Base-by-base conservation (phyloP, 2,888 invertebrate species). In the Nemapogon koenigi region DNA sequence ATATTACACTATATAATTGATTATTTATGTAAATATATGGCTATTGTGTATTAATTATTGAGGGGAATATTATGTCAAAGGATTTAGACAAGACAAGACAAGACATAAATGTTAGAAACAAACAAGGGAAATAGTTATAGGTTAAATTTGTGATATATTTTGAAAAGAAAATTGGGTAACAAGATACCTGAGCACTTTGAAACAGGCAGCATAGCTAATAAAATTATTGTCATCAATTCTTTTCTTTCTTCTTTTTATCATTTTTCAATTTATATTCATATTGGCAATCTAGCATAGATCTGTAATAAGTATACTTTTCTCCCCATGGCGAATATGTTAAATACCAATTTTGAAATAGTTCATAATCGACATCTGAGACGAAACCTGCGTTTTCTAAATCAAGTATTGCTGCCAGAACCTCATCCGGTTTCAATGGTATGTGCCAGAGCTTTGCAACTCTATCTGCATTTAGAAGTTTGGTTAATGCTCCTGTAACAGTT, bases 321-420 rank as follows among this genome's bases (percentile, higher is more conserved):
- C 65, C 70, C 61, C 58, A 70, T 2, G 60, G 62, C 3, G 62
- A 71, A 49, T 59, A 70, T 15, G 52, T 53, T 38, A 50, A 47
- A 48, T 82, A 83, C 81, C 82, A 84, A 29, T 71, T 59, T 27
- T 53, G 51, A 41, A 62, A 83, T 55, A 82, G 70, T 4, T 68
- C 62, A 41, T 61, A 66, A 26, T 81, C 82, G 8, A 61, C 55
- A 8, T 62, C 57, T 16, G 69, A 76, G 1, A 64, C 69, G 8
- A 58, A 70, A 1, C 62, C 61, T 1, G 64, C 62, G 1, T 47
- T 48, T 13, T 58, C 49, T 28, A 52, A 52, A 3, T 55, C 54
- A 14, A 83, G 15, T 6, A 85, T 60, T 3, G 65, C 61, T 2
- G 66, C 52, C 4, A 83, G 50, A 4, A 87, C 55, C 52, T 87